Evolutionary conservation across 92 coral and sea anemone genomes (phyloP), one percentile per base, ranked within the genome.

Genomic region (Phenganax subtilis): DNA sequence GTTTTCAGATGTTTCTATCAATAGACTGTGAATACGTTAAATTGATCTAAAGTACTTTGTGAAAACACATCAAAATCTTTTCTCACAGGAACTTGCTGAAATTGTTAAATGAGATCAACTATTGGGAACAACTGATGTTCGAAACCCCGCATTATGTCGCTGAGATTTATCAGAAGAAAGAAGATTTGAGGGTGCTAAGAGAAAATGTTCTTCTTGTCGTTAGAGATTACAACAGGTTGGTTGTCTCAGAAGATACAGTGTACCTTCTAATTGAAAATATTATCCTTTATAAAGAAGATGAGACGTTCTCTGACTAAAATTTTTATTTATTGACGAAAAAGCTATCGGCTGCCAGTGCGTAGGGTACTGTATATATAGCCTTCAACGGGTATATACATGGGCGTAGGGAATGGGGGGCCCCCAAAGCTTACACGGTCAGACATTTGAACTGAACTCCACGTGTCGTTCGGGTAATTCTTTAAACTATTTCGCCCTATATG

Each of bases 101-200:
- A 70, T 82, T 96, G 86, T 87, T 96, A 64, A 96, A 92, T 77
- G 99, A 96, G 80, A 91, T 96, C 78, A 92, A 89, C 66, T 96
- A 92, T 86, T 96, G 99, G 99, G 99, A 96, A 86, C 91, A 92
- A 81, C 83, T 96, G 83, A 96, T 96, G 99, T 92, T 96, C 74
- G 99, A 96, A 84, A 96, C 99, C 12, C 99, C 99, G 28, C 99
- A 96, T 85, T 96, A 96, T 77, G 99, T 96, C 27, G 91, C 97
- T 55, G 99, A 96, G 81, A 89, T 96, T 64, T 96, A 92, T 75
- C 90, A 87, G 85, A 96, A 96, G 90, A 96, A 96, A 75, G 99
- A 96, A 61, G 99, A 96, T 65, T 87, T 96, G 27, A 81, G 99
- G 57, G 88, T 96, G 57, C 89, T 96, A 15, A 83, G 96, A 60